Evolutionary conservation across 1,140 invertebrate species (phyloP), one percentile per base, ranked within the genome.

Genomic region (Dendroctonus ponderosae): DNA sequence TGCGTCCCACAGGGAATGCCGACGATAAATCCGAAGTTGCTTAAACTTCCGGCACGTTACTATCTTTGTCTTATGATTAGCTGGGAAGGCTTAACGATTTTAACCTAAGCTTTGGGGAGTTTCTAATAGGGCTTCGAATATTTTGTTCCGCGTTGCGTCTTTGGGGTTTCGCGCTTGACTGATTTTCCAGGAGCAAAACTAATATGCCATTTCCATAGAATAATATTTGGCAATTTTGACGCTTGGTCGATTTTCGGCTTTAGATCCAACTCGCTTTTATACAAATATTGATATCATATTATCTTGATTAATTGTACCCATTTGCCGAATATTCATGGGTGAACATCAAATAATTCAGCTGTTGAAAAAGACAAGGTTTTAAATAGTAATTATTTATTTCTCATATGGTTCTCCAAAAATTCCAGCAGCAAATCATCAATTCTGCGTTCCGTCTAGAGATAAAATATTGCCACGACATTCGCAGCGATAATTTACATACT

Each of bases 81-180:
- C 59, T 48, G 48, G 59, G 58, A 44, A 41, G 52, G 59, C 59
- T 62, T 62, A 62, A 62, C 59, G 49, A 62, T 62, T 49, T 62
- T 51, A 26, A 50, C 38, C n/a, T 62, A 51, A 62, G 44, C 59
- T 60, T 62, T 51, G 49, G 59, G 59, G 59, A 62, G 59, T 51
- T 12, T 51, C 43, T 51, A 51, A 41, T 7, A 11, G 49, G 49
- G 39, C 38, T 9, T 37, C 15, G 15, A 7, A 57, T 57, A 57
- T 57, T 57, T 62, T 49, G 38, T 49, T 52, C 42, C 14, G n/a
- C 38, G 15, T 58, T 58, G 44, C 56, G 43, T 15, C 56, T 14
- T 9, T 46, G n/a, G 49, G 56, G 56, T 58, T 58, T 15, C 56
- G 50, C 41, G 56, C 56, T 58, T 58, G 56, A 43, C 42, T 58